Percentiles rank a stretch among this genome's conserved stretches.
Evolutionary conservation across 1,140 invertebrate species (phyloP).

Genomic region (Camponotus pennsylvanicus): DNA sequence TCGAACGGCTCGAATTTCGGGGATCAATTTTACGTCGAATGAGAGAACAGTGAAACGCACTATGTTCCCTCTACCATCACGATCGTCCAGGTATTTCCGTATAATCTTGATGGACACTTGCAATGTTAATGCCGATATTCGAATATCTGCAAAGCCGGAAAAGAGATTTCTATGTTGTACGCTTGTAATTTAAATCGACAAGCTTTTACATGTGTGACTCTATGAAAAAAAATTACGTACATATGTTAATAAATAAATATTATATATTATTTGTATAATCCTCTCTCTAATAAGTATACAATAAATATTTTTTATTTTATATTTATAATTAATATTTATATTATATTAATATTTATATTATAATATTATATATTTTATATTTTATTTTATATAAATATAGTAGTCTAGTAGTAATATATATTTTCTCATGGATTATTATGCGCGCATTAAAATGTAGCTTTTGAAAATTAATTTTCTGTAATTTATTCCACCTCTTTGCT

Average conservation of each 20-base stretch:
- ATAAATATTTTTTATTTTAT: neutral
- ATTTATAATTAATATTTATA: no score
- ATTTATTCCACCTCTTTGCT: neutral
- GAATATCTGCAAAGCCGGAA: neutral
- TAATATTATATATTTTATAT: neutral
- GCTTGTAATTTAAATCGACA: neutral
- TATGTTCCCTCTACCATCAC: slow-evolving; percentile 5
- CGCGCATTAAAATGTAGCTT: neutral
- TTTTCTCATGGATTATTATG: neutral
- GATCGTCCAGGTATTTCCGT: neutral
- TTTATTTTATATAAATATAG: neutral
- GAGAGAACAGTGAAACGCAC: slow-evolving; percentile 26
- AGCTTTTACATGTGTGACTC: neutral
- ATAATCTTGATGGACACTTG: slow-evolving; percentile 32
- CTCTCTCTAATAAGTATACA: no score
- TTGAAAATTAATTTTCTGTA: slow-evolving; percentile 10
- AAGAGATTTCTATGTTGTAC: neutral
- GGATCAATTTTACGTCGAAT: slow-evolving; percentile 29
- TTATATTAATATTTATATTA: no score
- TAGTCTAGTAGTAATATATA: neutral
- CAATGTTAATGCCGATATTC: slow-evolving; percentile 19
- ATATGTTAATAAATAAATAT: neutral
- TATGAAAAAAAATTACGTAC: neutral
- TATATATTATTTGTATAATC: neutral
- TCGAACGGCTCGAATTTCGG: slow-evolving; percentile 34